Percentiles rank a stretch among this genome's conserved stretches.
phyloP scores from a whole-genome alignment of 2,888 invertebrate species.

The Escarpia spicata region DNA sequence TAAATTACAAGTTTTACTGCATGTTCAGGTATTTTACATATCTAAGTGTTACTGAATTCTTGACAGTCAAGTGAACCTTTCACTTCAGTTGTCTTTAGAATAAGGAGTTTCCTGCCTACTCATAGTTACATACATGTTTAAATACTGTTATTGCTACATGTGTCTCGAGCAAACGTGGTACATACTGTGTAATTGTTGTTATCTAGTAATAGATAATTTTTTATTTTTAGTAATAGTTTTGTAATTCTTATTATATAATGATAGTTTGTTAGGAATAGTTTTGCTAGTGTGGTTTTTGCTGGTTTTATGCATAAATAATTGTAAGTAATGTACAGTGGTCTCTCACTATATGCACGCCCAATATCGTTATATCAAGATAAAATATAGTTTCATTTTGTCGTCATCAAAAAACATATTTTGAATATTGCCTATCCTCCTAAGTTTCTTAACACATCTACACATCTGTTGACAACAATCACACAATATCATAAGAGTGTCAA shows the following conservation, averaged over 20 bases:
- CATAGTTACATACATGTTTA: background rate
- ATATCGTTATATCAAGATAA: no score
- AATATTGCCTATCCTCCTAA: no score
- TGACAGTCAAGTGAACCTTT: background rate
- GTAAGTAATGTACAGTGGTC: background rate
- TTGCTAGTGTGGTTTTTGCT: background rate
- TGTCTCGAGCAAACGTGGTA: background rate
- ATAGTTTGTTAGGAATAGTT: background rate
- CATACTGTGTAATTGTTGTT: background rate
- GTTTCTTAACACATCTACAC: no score
- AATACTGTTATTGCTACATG: background rate
- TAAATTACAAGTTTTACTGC: background rate
- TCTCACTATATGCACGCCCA: background rate
- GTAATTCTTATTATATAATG: background rate
- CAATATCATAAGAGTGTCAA: no score
- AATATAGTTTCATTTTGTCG: no score
- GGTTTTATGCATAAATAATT: background rate
- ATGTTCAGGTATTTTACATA: background rate
- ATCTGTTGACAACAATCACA: no score
- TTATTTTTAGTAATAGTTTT: background rate
- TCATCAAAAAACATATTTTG: no score
- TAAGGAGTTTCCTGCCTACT: background rate
- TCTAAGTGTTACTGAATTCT: background rate
- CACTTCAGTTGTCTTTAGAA: background rate
- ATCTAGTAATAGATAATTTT: background rate